Base-by-base conservation (phyloP, 2,113 vertebrate genomes). In the Uria lomvia region DNA sequence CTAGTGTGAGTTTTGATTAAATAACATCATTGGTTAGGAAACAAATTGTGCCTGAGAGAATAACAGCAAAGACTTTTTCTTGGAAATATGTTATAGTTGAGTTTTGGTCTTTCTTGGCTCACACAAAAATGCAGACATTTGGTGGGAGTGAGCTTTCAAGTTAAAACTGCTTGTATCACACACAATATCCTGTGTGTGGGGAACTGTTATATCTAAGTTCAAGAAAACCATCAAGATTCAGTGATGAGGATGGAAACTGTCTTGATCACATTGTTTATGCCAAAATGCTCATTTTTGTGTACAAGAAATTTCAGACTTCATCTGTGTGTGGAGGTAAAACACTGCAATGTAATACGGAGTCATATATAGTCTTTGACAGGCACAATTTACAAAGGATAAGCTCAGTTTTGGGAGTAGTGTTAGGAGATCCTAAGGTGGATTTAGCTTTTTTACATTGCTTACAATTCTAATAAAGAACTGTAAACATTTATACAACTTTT, bases 231-330 rank as follows among this genome's bases (percentile, higher is more conserved):
- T 96, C 97, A 95, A 95, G 96, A 95, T 95, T 79, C 86, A 76
- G 80, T 62, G 86, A 88, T 86, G 90, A 91, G 95, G 84, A 93
- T 88, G 84, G 93, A 96, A 98, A 97, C 95, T 96, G 96, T 97
- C 96, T 97, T 45, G 83, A 95, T 97, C 95, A 94, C 92, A 90
- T 76, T 88, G 83, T 93, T 93, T 83, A 84, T 97, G 96, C 96
- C 96, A 97, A 96, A 97, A 97, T 97, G 97, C 96, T 98, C 96
- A 88, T 97, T 97, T 96, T 76, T 95, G 71, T 70, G n/a, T 50
- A 32, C 58, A 52, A 74, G 88, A 79, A 77, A 92, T 91, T 90
- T 40, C 72, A 92, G 82, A 15, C 81, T 86, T 96, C 81, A 56
- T 89, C 91, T 94, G 42, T 78, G 60, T 36, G 34, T 91, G 84